Percentiles rank a stretch among this genome's conserved stretches.
Evolutionary conservation across 1,140 invertebrate species (phyloP).

Genomic region (Hermetia illucens): DNA sequence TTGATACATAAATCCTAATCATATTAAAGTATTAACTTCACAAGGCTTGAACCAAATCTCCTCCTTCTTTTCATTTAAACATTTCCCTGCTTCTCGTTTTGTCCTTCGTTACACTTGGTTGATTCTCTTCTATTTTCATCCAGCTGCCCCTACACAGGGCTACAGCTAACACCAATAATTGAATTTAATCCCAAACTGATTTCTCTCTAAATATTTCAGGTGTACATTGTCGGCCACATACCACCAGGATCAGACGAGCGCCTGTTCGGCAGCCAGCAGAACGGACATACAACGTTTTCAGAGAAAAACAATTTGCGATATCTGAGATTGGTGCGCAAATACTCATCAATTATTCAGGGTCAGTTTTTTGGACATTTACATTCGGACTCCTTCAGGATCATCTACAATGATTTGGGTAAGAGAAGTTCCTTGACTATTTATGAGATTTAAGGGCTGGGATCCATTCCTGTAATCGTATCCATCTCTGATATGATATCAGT

Average conservation of each 20-base stretch:
- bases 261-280: conserved; percentile 41
- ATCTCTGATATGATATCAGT: no score
- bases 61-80: no score
- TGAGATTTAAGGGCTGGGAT: no score
- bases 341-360: conserved; percentile 65
- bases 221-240: conserved; percentile 79
- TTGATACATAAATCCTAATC: no score
- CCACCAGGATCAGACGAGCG: conserved; percentile 76
- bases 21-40: no score
- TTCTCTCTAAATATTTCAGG: conserved; percentile 38
- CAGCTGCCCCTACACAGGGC: no score
- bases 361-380: conserved; percentile 90
- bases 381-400: conserved; percentile 75
- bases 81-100: no score
- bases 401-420: conserved; percentile 60
- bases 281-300: conserved; percentile 39
- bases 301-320: conserved; percentile 56
- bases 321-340: conserved; percentile 52
- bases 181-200: neutral
- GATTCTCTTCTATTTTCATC: conserved; percentile 2
- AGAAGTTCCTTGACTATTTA: no score
- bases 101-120: neutral
- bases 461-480: no score
- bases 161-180: neutral
- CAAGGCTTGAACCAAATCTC: no score